Conservation (phyloP, 2,888 invertebrate species). For the Anagyrus pseudococci region DNA sequence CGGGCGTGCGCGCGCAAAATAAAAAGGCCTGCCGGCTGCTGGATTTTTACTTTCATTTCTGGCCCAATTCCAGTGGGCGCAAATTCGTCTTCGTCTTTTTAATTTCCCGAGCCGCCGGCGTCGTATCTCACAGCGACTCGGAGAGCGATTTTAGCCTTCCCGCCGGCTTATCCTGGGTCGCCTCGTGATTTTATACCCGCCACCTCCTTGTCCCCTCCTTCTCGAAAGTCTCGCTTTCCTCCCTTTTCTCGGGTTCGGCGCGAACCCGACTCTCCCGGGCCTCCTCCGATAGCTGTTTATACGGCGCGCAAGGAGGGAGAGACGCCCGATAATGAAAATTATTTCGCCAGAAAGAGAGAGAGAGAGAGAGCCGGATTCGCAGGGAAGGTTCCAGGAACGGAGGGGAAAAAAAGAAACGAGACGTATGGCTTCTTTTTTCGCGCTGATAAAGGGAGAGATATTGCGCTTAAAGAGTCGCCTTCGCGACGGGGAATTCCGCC, state of each 20-base stretch:
- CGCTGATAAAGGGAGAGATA: neutral
- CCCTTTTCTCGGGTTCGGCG: neutral
- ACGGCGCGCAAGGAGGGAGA: neutral
- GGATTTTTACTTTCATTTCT: neutral
- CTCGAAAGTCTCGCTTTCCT: too few species aligned
- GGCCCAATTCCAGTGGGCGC: neutral
- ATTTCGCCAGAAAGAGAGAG: constrained; percentile 20
- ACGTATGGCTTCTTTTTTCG: neutral
- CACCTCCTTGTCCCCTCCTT: too few species aligned
- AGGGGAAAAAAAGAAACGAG: neutral
- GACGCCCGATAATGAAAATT: constrained; percentile 18
- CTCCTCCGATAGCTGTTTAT: too few species aligned
- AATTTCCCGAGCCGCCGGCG: neutral
- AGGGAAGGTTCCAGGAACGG: constrained; percentile 14
- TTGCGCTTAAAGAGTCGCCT: too few species aligned
- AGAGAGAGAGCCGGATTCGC: neutral
- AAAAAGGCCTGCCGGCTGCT: too few species aligned
- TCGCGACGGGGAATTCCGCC: too few species aligned
- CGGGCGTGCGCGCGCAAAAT: too few species aligned
- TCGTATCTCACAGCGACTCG: neutral
- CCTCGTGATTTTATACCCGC: neutral
- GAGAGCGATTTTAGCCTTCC: too few species aligned
- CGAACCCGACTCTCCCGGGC: constrained; percentile 15
- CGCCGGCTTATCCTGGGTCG: too few species aligned
- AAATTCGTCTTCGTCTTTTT: too few species aligned